phyloP scores from a whole-genome alignment of 2,888 invertebrate genomes.

The Chrysolina oricalcia region DNA sequence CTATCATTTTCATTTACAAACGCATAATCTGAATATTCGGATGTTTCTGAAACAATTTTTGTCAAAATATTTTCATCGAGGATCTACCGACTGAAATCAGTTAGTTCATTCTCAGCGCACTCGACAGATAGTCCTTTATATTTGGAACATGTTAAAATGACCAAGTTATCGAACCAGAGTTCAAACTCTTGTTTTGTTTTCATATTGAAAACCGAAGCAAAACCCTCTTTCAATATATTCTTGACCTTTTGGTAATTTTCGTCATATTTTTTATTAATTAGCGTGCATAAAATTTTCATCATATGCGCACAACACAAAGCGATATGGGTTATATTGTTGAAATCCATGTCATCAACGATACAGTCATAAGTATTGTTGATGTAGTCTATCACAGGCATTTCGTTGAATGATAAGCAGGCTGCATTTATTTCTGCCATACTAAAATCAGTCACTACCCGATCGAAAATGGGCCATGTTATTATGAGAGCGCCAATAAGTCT shows the following conservation, averaged over 20 bases:
- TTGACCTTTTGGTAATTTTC: constrained; percentile 10
- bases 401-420: constrained; percentile 30
- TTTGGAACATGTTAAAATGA: constrained; percentile 28
- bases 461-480: constrained; percentile 33
- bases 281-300: constrained; percentile 29
- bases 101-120: constrained; percentile 17
- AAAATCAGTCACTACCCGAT: constrained; percentile 29
- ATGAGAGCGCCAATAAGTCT: constrained; percentile 23
- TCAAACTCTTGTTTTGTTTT: no score
- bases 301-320: constrained; percentile 37
- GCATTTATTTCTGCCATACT: constrained; percentile 36
- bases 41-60: background rate
- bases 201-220: no score
- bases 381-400: constrained; percentile 29
- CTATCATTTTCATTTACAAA: constrained; percentile 6
- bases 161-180: no score
- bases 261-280: constrained; percentile 27
- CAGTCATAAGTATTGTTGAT: constrained; percentile 25
- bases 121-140: constrained; percentile 28
- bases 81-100: constrained; percentile 3
- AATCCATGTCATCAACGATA: constrained; percentile 17
- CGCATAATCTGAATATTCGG: background rate
- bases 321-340: constrained; percentile 27
- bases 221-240: no score
- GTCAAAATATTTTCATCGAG: background rate